Evolutionary conservation across 2,797 vertebrate genomes (phyloP), one percentile per base, ranked within the genome.

Genomic region (Sebastes matsubarae): DNA sequence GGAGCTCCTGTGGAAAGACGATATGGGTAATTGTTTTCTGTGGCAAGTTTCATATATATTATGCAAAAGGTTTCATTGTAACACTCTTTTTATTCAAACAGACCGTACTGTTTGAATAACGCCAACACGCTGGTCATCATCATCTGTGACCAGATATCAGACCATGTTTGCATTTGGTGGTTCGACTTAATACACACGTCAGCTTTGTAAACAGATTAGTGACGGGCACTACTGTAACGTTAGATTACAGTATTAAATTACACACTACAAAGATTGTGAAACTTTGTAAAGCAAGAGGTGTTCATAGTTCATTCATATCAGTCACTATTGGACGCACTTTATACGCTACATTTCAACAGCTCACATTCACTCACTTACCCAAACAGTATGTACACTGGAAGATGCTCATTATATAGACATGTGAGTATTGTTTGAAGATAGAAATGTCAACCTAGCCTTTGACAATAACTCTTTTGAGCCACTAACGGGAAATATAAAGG

Each of bases 61-160:
- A 85, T 75, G 32, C 78, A 79, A 50, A 76, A 55, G 57, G 27
- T 71, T 77, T 68, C 30, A 77, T 7, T 9, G 2, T 5, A 25
- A 22, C 25, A 52, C 22, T 42, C 1, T 38, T 54, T 50, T 20
- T 20, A 34, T 71, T 2, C 32, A 20, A 50, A 54, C 63, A 63
- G 25, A 20, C 5, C 13, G 2, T 12, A 42, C 12, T 14, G 27
- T 72, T 27, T 24, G 16, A 64, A 46, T 54, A 59, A 36, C 3
- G 12, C 3, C 22, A 63, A 29, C n/a, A 4, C 29, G 1, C 11
- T 34, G 12, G 8, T 13, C 34, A 36, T 55, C n/a, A 42, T 54
- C 14, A 24, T 52, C 13, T 8, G 3, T 42, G 22, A 20, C 11
- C 27, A 64, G 2, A 54, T 24, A 59, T 63, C 25, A 30, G 74